phyloP scores from a whole-genome alignment of 2,888 invertebrate species.

The Archaeoteleia sp. region DNA sequence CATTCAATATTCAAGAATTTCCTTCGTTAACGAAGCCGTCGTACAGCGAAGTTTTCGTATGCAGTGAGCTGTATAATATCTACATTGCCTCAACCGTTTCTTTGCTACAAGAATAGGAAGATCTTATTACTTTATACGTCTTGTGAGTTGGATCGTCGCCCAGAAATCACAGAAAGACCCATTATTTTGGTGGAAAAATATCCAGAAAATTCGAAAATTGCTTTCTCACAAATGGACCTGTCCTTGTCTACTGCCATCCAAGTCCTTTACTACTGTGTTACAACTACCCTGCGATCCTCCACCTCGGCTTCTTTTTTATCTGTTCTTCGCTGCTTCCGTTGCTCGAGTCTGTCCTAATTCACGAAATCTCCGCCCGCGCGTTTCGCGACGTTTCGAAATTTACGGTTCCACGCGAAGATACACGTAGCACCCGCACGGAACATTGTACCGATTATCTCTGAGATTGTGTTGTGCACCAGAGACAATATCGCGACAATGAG shows the following conservation, averaged over 20 bases:
- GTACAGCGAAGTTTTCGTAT: constrained; percentile 27
- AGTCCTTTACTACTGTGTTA: constrained; percentile 24
- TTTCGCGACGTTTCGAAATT: constrained; percentile 55
- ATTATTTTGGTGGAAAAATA: constrained; percentile 59
- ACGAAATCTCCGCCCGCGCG: constrained; percentile 49
- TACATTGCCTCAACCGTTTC: constrained; percentile 21
- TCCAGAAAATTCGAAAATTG: constrained; percentile 59
- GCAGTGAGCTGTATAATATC: constrained; percentile 38
- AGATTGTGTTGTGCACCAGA: background rate
- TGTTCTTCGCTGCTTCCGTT: constrained; percentile 28
- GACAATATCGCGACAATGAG: background rate
- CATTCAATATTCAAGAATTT: constrained; percentile 8
- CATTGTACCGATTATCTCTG: constrained; percentile 30
- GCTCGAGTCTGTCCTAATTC: constrained; percentile 49
- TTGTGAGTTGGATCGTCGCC: constrained; percentile 59
- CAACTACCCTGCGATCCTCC: constrained; percentile 17
- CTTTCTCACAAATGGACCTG: constrained; percentile 59
- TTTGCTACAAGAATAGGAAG: constrained; percentile 34
- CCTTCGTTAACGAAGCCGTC: constrained; percentile 37
- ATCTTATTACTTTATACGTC: constrained; percentile 56
- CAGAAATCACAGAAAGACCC: constrained; percentile 52
- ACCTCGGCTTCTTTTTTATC: constrained; percentile 28
- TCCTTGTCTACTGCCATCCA: constrained; percentile 23
- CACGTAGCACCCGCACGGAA: constrained; percentile 22
- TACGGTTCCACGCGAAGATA: constrained; percentile 47